Evolutionary conservation across 2,888 invertebrate genomes (phyloP).

Genomic region (Euplexia lucipara): DNA sequence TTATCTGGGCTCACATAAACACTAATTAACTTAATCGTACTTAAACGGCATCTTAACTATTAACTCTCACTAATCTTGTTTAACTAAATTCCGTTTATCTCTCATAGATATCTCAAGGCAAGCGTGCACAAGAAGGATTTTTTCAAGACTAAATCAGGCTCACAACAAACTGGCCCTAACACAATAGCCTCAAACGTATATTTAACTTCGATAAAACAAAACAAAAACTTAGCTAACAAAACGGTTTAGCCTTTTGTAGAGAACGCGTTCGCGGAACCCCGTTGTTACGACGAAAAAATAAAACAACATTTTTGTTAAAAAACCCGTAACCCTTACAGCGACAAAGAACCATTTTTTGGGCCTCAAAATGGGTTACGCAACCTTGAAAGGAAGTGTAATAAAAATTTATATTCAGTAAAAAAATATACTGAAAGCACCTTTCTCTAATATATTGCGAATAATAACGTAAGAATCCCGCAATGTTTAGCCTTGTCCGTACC

Average conservation of each 20-base stretch:
- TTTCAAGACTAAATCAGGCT: slow-evolving; percentile 88
- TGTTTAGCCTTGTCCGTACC: slow-evolving; percentile 87
- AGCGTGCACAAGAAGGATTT: slow-evolving; percentile 86
- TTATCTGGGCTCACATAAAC: slow-evolving; percentile 43
- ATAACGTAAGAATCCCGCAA: slow-evolving; percentile 83
- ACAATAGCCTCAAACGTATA: slow-evolving; percentile 89
- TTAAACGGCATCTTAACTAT: slow-evolving; percentile 19
- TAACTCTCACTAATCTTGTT: slow-evolving; percentile 40
- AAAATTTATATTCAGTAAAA: slow-evolving; percentile 57
- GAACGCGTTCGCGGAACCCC: slow-evolving; percentile 87
- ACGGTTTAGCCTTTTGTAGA: slow-evolving; percentile 83
- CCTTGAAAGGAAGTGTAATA: slow-evolving; percentile 62
- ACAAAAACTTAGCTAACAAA: slow-evolving; percentile 85
- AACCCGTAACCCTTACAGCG: slow-evolving; percentile 86
- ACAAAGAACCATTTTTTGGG: slow-evolving; percentile 80
- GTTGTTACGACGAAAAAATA: slow-evolving; percentile 74
- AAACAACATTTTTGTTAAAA: slow-evolving; percentile 77
- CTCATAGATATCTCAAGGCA: slow-evolving; percentile 70
- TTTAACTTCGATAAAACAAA: slow-evolving; percentile 88
- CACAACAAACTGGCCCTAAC: slow-evolving; percentile 80
- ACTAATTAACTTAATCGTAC: slow-evolving; percentile 31
- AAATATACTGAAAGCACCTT: slow-evolving; percentile 59
- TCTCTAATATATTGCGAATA: slow-evolving; percentile 67
- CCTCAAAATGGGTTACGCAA: slow-evolving; percentile 74
- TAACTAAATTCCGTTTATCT: slow-evolving; percentile 44